Base-by-base conservation (phyloP, 2,888 invertebrate species). In the Sclerodermus sp. region DNA sequence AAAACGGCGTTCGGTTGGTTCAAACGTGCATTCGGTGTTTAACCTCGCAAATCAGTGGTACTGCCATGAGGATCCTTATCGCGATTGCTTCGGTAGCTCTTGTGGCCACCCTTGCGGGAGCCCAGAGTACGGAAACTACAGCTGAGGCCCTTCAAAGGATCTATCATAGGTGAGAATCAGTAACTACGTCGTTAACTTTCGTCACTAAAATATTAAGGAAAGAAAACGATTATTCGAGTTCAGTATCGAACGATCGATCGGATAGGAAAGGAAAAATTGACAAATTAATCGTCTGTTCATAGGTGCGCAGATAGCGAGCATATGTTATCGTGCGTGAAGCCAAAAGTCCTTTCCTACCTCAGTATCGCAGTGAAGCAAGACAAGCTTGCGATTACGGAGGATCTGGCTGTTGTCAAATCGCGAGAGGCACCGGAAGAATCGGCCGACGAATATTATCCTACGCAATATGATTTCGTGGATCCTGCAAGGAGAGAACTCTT, bases 261-360 rank as follows among this genome's bases (percentile, higher is more conserved):
- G n/a, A n/a, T n/a, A n/a, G n/a, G 30, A 30, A 30, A 30, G 30
- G 30, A 30, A 30, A n/a, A n/a, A 30, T 6, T 34, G 12, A 34
- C 10, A 34, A 12, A 12, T 12, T 12, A 13, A 34, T 34, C 4
- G 4, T 42, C 18, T 2, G 4, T 13, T 56, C 53, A 14, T 59
- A 77, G 77, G 51, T 77, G 77, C 55, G 63, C 70, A 32, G 69
- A 75, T 53, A 74, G 70, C 51, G 65, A 74, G n/a, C 69, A 73
- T 14, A 66, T 76, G 67, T 50, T 76, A 50, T 74, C 76, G 18
- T 92, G 92, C 79, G 87, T 89, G 47, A 87, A 88, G 68, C 91
- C 91, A 8, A 89, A 89, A 77, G 84, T 91, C 40, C 76, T 91
- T 70, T 83, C 85, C 59, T 91, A 90, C 87, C 82, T 90, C 64